Conservation (phyloP, 2,888 invertebrate genomes). For the Drosophila niveifrons region DNA sequence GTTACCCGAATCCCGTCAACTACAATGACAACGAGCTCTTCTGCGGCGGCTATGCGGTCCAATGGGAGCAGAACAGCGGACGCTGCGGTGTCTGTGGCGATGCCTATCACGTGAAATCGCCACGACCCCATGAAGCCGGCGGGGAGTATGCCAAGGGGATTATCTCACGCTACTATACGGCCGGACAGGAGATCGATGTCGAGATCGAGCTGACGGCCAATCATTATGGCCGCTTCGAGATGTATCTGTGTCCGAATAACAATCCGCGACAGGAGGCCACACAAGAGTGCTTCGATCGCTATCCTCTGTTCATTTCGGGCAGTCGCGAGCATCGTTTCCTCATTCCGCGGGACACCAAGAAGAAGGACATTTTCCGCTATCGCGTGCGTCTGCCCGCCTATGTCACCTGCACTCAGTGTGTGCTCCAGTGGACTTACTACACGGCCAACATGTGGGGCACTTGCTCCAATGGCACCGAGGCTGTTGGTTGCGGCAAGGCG, state of each 20-base stretch:
- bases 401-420: slow-evolving; percentile 94
- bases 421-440: slow-evolving; percentile 96
- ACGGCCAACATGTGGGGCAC: slow-evolving; percentile 96
- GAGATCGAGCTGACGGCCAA: slow-evolving; percentile 96
- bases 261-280: slow-evolving; percentile 91
- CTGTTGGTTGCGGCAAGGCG: slow-evolving; percentile 94
- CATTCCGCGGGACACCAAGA: slow-evolving; percentile 90
- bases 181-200: slow-evolving; percentile 94
- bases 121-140: slow-evolving; percentile 95
- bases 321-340: slow-evolving; percentile 90
- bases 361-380: slow-evolving; percentile 89
- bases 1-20: slow-evolving; percentile 96
- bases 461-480: slow-evolving; percentile 94
- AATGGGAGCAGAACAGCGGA: slow-evolving; percentile 94
- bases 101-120: slow-evolving; percentile 89
- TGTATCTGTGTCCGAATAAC: slow-evolving; percentile 94
- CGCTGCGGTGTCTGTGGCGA: slow-evolving; percentile 97
- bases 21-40: slow-evolving; percentile 97
- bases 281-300: slow-evolving; percentile 93
- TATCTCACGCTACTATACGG: slow-evolving; percentile 92
- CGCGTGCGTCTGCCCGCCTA: slow-evolving; percentile 92
- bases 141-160: slow-evolving; percentile 95
- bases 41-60: slow-evolving; percentile 96
- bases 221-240: slow-evolving; percentile 94
- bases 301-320: slow-evolving; percentile 91